phyloP scores from a whole-genome alignment of 30 jellyfish, hydroid and myxozoan species.

The Pseudorhiza aurosa region DNA sequence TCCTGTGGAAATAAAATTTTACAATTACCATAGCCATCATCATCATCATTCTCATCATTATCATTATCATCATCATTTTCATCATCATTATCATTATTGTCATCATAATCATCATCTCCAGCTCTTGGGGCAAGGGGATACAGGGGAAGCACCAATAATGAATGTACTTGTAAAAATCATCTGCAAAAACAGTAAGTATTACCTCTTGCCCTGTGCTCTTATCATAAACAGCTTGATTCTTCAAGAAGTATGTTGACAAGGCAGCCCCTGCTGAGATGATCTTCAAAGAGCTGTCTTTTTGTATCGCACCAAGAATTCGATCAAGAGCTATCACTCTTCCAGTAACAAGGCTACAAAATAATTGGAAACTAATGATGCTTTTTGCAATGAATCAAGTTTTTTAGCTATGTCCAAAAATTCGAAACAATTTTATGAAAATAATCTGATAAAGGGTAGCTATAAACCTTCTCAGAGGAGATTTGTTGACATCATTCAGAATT shows the following conservation, averaged over 20 bases:
- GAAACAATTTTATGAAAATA: background rate
- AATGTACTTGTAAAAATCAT: no score
- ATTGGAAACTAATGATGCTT: background rate
- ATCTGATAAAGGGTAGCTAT: no score
- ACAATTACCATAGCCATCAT: background rate
- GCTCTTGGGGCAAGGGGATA: no score
- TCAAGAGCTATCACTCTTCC: slow-evolving; percentile 35
- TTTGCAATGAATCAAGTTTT: no score
- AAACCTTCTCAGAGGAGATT: slow-evolving; percentile 43
- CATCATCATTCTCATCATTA: no score
- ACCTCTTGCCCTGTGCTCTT: slow-evolving; percentile 62
- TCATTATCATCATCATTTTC: no score
- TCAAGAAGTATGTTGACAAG: slow-evolving; percentile 51
- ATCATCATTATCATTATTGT: no score
- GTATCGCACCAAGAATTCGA: slow-evolving; percentile 54
- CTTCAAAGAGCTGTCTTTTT: background rate
- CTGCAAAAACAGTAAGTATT: no score
- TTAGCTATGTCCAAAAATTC: background rate
- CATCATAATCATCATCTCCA: no score
- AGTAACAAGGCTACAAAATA: slow-evolving; percentile 51
- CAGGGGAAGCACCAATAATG: no score
- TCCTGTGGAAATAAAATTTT: no score
- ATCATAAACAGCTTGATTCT: slow-evolving; percentile 65
- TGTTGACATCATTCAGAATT: slow-evolving; percentile 45
- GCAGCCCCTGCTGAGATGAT: slow-evolving; percentile 73